Conservation (phyloP, 2,113 vertebrate genomes). For the mouse (Mus musculus) region DNA sequence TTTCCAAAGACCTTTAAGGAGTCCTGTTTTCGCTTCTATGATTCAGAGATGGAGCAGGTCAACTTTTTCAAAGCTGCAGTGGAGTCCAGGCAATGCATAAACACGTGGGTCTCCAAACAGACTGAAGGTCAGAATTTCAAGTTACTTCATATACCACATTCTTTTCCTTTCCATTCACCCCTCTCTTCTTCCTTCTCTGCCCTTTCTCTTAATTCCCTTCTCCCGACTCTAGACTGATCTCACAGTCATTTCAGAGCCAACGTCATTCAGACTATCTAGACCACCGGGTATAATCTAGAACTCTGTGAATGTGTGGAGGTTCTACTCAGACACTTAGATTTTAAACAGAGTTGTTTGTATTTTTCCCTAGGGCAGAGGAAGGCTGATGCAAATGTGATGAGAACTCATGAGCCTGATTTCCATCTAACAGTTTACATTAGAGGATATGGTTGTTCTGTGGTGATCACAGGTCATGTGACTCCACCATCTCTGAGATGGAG, state of each 20-base stretch:
- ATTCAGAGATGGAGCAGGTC: conserved; percentile 7
- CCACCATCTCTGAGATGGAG: no score
- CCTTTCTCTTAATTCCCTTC: no score
- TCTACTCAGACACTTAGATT: neutral
- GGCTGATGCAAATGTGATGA: neutral
- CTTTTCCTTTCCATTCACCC: accelerated
- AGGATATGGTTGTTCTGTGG: neutral
- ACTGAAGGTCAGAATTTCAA: conserved; percentile 54
- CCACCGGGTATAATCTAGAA: neutral
- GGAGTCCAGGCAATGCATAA: conserved; percentile 54
- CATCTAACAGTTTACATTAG: neutral
- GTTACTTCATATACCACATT: accelerated
- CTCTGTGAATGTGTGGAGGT: neutral
- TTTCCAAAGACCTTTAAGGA: conserved; percentile 61
- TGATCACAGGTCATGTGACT: neutral
- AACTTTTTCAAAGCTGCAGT: neutral
- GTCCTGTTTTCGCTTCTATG: conserved; percentile 46
- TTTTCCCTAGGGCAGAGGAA: neutral
- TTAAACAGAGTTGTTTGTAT: neutral
- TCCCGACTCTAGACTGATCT: no score
- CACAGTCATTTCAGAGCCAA: neutral
- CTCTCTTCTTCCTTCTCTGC: accelerated
- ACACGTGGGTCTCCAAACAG: conserved; percentile 59
- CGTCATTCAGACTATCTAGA: neutral
- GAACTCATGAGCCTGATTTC: neutral